Evolutionary conservation across 2,888 invertebrate species (phyloP), one percentile per base, ranked within the genome.

Genomic region (Formica aserva): DNA sequence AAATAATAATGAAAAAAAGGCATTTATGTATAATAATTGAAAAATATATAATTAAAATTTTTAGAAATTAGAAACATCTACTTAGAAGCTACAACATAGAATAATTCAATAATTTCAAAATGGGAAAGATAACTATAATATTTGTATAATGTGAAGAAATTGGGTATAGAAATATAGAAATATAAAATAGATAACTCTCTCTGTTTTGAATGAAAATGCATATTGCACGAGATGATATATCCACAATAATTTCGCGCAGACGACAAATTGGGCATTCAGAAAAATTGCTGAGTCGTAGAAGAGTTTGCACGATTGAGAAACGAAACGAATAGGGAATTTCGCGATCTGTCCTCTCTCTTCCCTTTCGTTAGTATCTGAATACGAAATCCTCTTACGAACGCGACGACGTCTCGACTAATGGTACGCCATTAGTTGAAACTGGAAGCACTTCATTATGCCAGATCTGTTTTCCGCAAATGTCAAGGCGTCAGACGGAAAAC

Each of bases 351-450:
- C 38, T 15, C 35, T 29, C 52, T 77, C 60, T 57, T 76, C 38
- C 9, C 78, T 82, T 63, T 80, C 76, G 78, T 86, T 87, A 88
- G 76, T 74, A 83, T 89, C 85, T 84, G 82, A 89, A 81, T 82
- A 72, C 76, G 22, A 85, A 87, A 87, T 89, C 82, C 82, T 87
- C 80, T 85, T 66, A 63, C 35, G 18, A 45, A 41, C 29, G 41
- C 32, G 35, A 35, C 52, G 41, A n/a, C 74, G 52, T 55, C 26
- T 60, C 35, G 45, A 60, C 60, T 80, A 80, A 80, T 48, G 69
- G 74, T 32, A 26, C 60, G 32, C 72, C 85, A 83, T 86, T 89
- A 85, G 89, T 85, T 26, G 85, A 78, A 71, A 81, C 63, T 65
- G 63, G 66, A 55, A 82, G 72, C 32, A 83, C 69, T 89, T 82